Evolutionary conservation across 2,113 vertebrate genomes (phyloP).

Genomic region (Cardinalis cardinalis): DNA sequence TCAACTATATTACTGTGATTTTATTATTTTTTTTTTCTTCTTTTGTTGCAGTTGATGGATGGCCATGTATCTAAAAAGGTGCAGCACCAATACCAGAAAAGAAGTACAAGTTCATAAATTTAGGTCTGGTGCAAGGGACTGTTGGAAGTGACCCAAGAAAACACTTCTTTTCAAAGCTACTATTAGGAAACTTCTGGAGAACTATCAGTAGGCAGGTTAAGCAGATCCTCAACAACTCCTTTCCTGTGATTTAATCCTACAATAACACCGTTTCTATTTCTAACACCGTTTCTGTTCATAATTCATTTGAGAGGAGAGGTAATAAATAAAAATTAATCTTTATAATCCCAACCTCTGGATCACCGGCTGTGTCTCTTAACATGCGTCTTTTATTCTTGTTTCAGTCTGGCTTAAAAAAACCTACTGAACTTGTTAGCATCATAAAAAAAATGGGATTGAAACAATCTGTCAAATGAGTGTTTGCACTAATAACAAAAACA

Average conservation of each 20-base stretch:
- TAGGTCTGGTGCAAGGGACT: rapidly evolving
- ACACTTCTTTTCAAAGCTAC: neutral
- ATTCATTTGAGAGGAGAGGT: neutral
- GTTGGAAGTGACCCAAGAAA: neutral
- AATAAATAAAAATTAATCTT: neutral
- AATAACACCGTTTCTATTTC: neutral
- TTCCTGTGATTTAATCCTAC: neutral
- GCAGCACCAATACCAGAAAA: neutral
- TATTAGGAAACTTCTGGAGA: neutral
- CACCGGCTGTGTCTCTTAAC: neutral
- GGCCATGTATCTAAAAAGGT: rapidly evolving
- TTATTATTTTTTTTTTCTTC: neutral
- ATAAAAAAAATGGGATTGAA: neutral
- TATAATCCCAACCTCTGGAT: neutral
- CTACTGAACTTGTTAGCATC: neutral
- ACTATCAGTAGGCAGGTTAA: neutral
- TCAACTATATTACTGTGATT: neutral
- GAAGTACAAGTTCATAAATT: neutral
- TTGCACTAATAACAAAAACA: neutral
- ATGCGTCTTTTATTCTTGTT: neutral
- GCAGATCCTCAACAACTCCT: neutral
- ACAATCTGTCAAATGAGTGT: neutral
- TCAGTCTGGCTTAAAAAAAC: neutral
- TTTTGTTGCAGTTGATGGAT: neutral
- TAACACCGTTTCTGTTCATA: neutral